Evolutionary conservation across 2,888 invertebrate genomes (phyloP).

Genomic region (Athalia circularis): DNA sequence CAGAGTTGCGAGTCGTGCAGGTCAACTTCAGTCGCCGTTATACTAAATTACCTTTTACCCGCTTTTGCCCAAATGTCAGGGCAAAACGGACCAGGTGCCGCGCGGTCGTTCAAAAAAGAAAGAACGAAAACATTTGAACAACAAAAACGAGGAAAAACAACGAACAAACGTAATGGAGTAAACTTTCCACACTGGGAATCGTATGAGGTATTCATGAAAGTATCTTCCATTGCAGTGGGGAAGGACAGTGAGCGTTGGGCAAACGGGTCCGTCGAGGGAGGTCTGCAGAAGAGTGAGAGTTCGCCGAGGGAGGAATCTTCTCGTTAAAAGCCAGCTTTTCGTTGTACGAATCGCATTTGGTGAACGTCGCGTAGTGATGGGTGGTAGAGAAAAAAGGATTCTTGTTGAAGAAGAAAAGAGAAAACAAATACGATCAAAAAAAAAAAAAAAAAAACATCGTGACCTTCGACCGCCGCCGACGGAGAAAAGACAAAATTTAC

Average conservation of each 20-base stretch:
- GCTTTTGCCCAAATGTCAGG: slow-evolving; percentile 4
- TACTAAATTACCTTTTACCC: background rate
- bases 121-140: background rate
- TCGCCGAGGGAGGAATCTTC: slow-evolving; percentile 36
- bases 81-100: background rate
- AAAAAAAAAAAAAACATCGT: too few relatives aligned
- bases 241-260: slow-evolving; percentile 5
- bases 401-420: background rate
- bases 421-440: slow-evolving; percentile 14
- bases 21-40: background rate
- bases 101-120: background rate
- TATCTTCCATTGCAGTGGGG: slow-evolving; percentile 5
- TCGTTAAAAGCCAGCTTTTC: slow-evolving; percentile 18
- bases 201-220: slow-evolving; percentile 33
- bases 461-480: background rate
- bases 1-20: slow-evolving; percentile 3
- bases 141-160: background rate
- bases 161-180: slow-evolving; percentile 14
- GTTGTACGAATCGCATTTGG: background rate
- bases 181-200: slow-evolving; percentile 22
- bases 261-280: slow-evolving; percentile 24
- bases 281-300: slow-evolving; percentile 7
- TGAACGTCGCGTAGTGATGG: too few relatives aligned
- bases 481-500: background rate
- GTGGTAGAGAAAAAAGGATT: too few relatives aligned